These are phyloP conservation scores for Pangasius djambal DNA, from an alignment of 2,797 vertebrate species.

Conservation along the genomic window DNA sequence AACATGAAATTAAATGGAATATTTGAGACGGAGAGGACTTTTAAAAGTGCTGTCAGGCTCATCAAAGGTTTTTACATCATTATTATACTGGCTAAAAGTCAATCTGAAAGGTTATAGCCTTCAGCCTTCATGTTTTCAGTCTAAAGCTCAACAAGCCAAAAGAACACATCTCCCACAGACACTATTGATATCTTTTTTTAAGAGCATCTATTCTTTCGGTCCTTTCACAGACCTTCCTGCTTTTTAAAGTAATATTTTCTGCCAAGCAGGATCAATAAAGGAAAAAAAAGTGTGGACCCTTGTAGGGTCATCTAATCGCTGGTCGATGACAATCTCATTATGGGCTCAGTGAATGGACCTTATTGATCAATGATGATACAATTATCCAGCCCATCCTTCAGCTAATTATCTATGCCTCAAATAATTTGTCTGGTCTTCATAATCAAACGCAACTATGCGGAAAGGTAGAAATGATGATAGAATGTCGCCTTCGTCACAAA, in stretches of 20 bases:
- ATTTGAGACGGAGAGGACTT: background rate
- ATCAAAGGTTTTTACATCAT: background rate
- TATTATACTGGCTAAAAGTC: background rate
- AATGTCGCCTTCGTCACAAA: slow-evolving; percentile 27
- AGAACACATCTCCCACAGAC: background rate
- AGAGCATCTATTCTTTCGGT: slow-evolving; percentile 2
- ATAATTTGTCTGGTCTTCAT: slow-evolving; percentile 29
- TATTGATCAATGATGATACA: slow-evolving; percentile 51
- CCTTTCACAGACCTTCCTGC: background rate
- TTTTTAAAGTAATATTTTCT: slow-evolving; percentile 16
- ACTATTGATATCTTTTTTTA: background rate
- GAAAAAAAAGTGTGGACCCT: background rate
- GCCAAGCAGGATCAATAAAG: slow-evolving; percentile 13
- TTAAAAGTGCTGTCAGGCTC: background rate
- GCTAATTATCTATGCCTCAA: slow-evolving; percentile 49
- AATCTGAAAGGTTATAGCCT: background rate
- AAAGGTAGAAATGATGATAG: slow-evolving; percentile 31
- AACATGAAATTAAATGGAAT: background rate
- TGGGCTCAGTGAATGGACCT: slow-evolving; percentile 38
- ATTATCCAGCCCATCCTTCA: slow-evolving; percentile 38
- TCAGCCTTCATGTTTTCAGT: background rate
- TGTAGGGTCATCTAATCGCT: slow-evolving; percentile 14
- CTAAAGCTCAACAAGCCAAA: background rate
- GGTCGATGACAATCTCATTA: slow-evolving; percentile 46
- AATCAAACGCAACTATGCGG: slow-evolving; percentile 39